phyloP scores from a whole-genome alignment of 1,140 invertebrate genomes.

The Hylyphantes graminicola region DNA sequence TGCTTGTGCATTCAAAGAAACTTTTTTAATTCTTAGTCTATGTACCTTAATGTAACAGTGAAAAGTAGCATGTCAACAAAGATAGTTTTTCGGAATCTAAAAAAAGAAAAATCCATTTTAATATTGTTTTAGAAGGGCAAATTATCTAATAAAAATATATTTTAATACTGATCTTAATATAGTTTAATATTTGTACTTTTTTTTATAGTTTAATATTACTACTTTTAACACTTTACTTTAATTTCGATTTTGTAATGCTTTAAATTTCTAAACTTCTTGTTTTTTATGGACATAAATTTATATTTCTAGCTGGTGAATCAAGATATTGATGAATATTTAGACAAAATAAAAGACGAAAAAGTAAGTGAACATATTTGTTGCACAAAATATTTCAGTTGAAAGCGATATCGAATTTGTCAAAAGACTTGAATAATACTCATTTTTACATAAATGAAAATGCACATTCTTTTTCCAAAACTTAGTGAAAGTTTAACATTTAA shows the following conservation, averaged over 20 bases:
- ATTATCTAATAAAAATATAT: background rate
- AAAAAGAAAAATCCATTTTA: background rate
- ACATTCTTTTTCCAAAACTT: background rate
- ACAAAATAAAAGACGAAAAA: conserved; percentile 76
- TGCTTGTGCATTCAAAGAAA: no score
- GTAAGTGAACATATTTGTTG: conserved; percentile 25
- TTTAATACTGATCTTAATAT: background rate
- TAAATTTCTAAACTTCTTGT: no score
- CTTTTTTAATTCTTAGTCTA: no score
- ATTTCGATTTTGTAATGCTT: background rate
- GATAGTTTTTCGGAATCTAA: no score
- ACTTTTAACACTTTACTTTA: background rate
- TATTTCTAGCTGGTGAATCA: conserved; percentile 71
- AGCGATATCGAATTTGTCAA: background rate
- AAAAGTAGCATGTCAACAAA: no score
- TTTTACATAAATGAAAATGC: background rate
- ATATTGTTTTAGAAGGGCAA: background rate
- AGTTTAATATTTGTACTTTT: background rate
- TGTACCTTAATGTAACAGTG: no score
- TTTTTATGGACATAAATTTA: background rate
- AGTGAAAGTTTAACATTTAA: background rate
- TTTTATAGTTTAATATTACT: no score
- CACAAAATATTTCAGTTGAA: background rate
- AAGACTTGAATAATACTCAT: background rate
- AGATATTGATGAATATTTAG: conserved; percentile 75